Evolutionary conservation across 1,140 invertebrate genomes (phyloP), one percentile per base, ranked within the genome.

Genomic region (Delia radicum): DNA sequence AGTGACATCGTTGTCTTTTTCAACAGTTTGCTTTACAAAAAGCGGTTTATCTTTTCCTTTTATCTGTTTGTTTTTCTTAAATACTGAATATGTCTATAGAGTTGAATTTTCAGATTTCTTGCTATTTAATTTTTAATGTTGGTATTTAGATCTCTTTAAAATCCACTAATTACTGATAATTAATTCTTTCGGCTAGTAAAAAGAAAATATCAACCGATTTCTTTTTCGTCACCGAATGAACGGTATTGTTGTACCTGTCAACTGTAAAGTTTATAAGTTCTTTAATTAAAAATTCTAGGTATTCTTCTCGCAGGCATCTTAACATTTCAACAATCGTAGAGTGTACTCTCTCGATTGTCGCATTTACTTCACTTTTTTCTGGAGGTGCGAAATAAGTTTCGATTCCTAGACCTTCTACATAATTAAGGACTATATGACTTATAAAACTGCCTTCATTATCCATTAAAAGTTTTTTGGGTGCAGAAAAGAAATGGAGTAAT

Each of bases 321-420:
- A n/a, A n/a, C n/a, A 77, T 67, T 77, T 77, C 76, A 10, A 77
- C 26, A 7, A 76, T 67, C 5, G 61, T 76, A 6, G 75, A 76
- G 63, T 76, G 75, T 1, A 46, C 61, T 12, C 73, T 27, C 65
- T 75, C 67, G 1, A 73, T 28, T n/a, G 63, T 24, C 27, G 67
- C 73, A 73, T 77, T 77, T 2, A 72, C 69, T 26, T 75, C 74
- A 15, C 46, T 72, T 5, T 42, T 65, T 61, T n/a, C n/a, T n/a
- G n/a, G n/a, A n/a, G n/a, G n/a, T n/a, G n/a, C n/a, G n/a, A n/a
- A n/a, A n/a, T 29, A 31, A 2, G 26, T n/a, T 72, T 72, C 18
- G 1, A 77, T 73, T 42, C 42, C 28, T 63, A 61, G 46, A 27
- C 7, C 42, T 18, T 74, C 13, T 46, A 46, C 15, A n/a, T 46